These are phyloP conservation scores for Sturnus vulgaris DNA, from an alignment of 2,113 vertebrate species.

Conservation along the genomic window DNA sequence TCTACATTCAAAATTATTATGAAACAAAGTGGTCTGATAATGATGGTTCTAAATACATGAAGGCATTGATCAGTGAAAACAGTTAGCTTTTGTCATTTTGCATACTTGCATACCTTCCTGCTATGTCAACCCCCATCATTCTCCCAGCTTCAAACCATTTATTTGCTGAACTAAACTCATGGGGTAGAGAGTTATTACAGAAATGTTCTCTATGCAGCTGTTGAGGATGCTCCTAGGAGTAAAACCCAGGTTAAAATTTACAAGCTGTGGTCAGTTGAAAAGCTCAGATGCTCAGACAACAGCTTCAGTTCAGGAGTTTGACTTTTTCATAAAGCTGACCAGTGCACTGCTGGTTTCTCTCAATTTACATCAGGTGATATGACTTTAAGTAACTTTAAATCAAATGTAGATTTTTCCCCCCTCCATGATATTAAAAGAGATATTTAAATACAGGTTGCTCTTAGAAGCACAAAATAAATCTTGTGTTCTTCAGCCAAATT, in stretches of 20 bases:
- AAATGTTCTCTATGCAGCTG: background rate
- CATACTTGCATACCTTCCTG: background rate
- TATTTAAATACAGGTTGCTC: background rate
- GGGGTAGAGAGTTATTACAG: background rate
- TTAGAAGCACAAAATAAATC: background rate
- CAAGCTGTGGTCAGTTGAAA: background rate
- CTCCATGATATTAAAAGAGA: background rate
- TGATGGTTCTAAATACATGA: background rate
- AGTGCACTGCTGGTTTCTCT: background rate
- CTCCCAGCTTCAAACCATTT: background rate
- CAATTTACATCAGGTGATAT: background rate
- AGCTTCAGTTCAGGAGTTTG: background rate
- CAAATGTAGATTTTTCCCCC: background rate
- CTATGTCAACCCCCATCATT: background rate
- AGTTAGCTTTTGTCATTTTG: background rate
- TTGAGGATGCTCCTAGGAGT: background rate
- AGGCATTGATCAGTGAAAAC: background rate
- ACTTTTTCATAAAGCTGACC: background rate
- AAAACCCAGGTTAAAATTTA: background rate
- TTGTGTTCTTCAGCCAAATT: background rate
- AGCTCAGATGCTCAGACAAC: background rate
- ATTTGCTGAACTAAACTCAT: background rate
- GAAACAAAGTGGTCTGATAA: background rate
- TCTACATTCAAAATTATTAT: background rate
- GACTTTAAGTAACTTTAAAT: background rate